These are phyloP conservation scores for Amphipyra berbera DNA, from an alignment of 2,888 invertebrate genomes.

Conservation along the genomic window DNA sequence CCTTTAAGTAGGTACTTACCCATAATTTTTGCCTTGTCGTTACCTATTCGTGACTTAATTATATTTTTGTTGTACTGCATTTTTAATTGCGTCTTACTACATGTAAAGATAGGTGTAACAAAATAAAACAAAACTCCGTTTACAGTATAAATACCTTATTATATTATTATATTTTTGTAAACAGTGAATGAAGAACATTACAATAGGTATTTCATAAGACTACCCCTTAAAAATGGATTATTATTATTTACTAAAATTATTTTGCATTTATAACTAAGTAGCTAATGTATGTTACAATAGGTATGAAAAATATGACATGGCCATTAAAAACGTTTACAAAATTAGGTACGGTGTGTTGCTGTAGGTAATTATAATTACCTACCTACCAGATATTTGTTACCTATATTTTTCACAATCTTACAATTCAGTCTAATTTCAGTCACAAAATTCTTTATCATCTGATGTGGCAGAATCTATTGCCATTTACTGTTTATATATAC, in stretches of 20 bases:
- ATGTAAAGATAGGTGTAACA: not conserved
- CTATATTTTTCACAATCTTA: constrained; percentile 34
- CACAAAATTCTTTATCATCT: constrained; percentile 40
- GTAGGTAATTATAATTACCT: not conserved
- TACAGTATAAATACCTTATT: constrained; percentile 50
- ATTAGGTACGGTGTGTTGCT: constrained; percentile 14
- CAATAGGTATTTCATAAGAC: constrained; percentile 33
- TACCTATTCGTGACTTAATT: too few species aligned
- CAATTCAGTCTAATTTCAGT: constrained; percentile 61
- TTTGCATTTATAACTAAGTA: constrained; percentile 30
- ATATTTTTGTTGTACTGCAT: too few species aligned
- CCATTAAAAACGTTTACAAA: constrained; percentile 21
- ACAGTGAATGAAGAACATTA: constrained; percentile 45
- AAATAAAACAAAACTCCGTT: constrained; percentile 11
- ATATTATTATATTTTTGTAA: constrained; percentile 40
- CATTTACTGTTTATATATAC: too few species aligned
- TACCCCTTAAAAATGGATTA: constrained; percentile 35
- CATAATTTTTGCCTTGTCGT: too few species aligned
- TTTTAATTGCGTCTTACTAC: too few species aligned
- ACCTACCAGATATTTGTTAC: constrained; percentile 16
- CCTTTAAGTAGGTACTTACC: too few species aligned
- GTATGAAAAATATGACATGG: constrained; percentile 16
- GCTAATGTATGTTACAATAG: not conserved
- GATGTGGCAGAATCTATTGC: constrained; percentile 16
- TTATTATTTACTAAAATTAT: constrained; percentile 33